These are phyloP conservation scores for Drosophila austrosaltans DNA, from an alignment of 2,888 invertebrate genomes.

Conservation along the genomic window DNA sequence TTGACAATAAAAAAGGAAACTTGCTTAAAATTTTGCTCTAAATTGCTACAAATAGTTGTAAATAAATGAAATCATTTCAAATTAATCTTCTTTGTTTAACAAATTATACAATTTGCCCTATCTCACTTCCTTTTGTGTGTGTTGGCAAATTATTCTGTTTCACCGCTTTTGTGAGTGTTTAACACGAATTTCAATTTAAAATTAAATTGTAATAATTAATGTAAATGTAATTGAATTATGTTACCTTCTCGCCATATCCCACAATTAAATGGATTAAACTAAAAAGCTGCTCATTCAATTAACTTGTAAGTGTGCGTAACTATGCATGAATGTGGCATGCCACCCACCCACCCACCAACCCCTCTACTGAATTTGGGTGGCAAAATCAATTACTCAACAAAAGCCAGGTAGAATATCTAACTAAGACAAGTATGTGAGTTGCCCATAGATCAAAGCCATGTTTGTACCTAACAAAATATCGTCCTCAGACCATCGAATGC, in stretches of 20 bases:
- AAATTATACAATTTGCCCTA: not conserved
- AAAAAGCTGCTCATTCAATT: conserved; percentile 39
- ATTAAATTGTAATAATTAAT: conserved; percentile 42
- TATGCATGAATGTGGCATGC: conserved; percentile 9
- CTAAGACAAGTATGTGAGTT: not conserved
- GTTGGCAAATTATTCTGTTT: not conserved
- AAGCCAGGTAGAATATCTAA: conserved; percentile 38
- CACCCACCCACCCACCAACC: not conserved
- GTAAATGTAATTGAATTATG: conserved; percentile 31
- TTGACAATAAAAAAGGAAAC: too few relatives aligned
- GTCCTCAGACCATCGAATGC: conserved; percentile 25
- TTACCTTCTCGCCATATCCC: not conserved
- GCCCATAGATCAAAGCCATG: conserved; percentile 61
- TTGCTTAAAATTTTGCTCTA: too few relatives aligned
- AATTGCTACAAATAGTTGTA: too few relatives aligned
- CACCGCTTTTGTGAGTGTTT: not conserved
- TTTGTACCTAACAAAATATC: conserved; percentile 26
- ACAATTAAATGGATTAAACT: conserved; percentile 42
- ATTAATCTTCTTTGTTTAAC: too few relatives aligned
- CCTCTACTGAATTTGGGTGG: not conserved
- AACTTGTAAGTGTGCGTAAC: conserved; percentile 3
- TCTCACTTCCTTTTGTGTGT: too few relatives aligned
- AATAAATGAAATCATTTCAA: too few relatives aligned
- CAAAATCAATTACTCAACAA: conserved; percentile 65
- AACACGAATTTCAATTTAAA: conserved; percentile 23